Conservation (phyloP, 2,888 invertebrate species). For the Sylvicola cinctus region DNA sequence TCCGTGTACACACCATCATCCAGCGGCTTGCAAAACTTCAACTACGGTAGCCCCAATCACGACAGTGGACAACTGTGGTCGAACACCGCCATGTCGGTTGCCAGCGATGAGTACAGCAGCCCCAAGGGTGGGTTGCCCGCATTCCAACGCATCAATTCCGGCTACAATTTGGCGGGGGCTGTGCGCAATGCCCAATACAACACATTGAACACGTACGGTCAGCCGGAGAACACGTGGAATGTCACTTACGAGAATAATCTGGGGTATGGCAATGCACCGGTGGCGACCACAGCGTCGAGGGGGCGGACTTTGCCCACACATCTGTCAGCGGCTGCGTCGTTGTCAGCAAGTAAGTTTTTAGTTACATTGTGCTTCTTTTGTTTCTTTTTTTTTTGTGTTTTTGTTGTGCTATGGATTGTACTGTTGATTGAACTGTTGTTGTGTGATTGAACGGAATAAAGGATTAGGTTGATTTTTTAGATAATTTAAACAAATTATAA, state of each 20-base stretch:
- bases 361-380: neutral
- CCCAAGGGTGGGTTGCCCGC: slow-evolving; percentile 20
- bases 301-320: slow-evolving; percentile 26
- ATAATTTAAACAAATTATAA: too few species aligned
- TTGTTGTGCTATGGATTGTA: too few species aligned
- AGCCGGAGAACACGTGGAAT: slow-evolving; percentile 5
- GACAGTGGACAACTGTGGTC: slow-evolving; percentile 14
- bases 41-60: slow-evolving; percentile 11
- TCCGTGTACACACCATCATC: slow-evolving; percentile 17
- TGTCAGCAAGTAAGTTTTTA: slow-evolving; percentile 48
- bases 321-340: slow-evolving; percentile 44
- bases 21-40: slow-evolving; percentile 19
- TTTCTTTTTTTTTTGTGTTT: neutral
- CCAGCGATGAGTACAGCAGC: slow-evolving; percentile 11
- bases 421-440: neutral
- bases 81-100: neutral
- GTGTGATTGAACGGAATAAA: too few species aligned
- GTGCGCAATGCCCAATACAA: slow-evolving; percentile 3
- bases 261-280: slow-evolving; percentile 13
- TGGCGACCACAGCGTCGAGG: slow-evolving; percentile 14
- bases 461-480: too few species aligned
- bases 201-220: neutral
- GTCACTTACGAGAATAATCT: slow-evolving; percentile 15
- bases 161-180: slow-evolving; percentile 4
- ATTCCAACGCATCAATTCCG: slow-evolving; percentile 19